Base-by-base conservation (phyloP, 2,888 invertebrate species). In the Drosophila tripunctata region DNA sequence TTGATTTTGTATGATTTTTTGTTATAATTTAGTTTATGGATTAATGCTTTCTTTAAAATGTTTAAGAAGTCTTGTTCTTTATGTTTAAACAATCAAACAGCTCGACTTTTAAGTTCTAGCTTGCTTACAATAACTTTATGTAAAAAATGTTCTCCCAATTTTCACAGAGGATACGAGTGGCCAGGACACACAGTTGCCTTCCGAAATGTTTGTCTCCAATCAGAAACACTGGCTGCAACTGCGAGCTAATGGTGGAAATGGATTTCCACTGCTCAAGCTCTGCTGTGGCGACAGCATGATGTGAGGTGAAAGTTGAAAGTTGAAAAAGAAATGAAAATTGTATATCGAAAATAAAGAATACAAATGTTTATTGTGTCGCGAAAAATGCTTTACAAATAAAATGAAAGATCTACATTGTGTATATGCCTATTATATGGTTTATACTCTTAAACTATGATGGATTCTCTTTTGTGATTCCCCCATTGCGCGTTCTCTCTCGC, bases 181-280 rank as follows among this genome's bases (percentile, higher is more conserved):
- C 1, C 92, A 92, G 7, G 93, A 93, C 60, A 93, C 93, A 22
- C 92, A 95, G 80, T 95, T 97, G 52, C 97, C 97, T 0, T 96
- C 97, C 0, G 97, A 97, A 91, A 97, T 97, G 97, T 97, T 97
- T 89, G 97, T 97, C 7, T 96, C 97, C 2, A 96, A 97, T 91
- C 97, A 97, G 91, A 95, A 96, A 90, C 95, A 96, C 85, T 97
- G 97, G 97, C 92, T 97, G 7, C 95, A 96, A 69, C 92, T 97
- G 36, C 93, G 96, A 40, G 96, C 90, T 41, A 70, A 67, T 21
- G 75, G 78, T 8, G 83, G 85, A 43, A 78, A 70, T 30, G 84
- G 71, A 3, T 89, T 89, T 43, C 77, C 79, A 15, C 75, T 87
- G 7, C 40, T 88, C 6, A 87, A 72, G 10, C 64, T 87, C 5